These are phyloP conservation scores for Elgaria multicarinata DNA, from an alignment of 2,113 vertebrate species.

Conservation along the genomic window DNA sequence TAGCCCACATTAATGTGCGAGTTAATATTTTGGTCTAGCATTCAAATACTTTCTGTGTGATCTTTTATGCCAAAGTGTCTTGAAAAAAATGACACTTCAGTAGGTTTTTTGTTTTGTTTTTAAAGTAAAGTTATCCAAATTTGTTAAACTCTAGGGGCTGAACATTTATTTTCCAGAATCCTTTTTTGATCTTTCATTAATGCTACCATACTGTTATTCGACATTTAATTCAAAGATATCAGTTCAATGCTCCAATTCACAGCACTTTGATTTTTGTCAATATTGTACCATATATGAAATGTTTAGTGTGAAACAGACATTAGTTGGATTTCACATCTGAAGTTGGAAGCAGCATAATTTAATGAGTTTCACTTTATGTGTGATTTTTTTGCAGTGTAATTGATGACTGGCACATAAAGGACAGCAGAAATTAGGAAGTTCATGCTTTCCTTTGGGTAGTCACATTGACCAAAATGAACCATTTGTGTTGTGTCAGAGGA, in stretches of 20 bases:
- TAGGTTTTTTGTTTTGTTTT: fast-evolving
- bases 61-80: conserved; percentile 8
- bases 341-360: background rate
- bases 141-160: background rate
- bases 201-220: background rate
- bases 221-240: background rate
- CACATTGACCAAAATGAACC: background rate
- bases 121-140: background rate
- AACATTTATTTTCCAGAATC: background rate
- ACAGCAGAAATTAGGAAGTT: background rate
- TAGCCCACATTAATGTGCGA: conserved; percentile 60
- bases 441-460: background rate
- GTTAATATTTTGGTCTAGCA: conserved; percentile 41
- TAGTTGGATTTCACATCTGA: background rate
- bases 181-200: background rate
- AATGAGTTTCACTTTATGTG: background rate
- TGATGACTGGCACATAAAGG: background rate
- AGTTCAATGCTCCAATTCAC: background rate
- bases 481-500: background rate
- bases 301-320: background rate
- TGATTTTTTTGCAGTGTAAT: background rate
- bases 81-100: conserved; percentile 10
- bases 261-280: background rate
- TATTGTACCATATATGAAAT: background rate
- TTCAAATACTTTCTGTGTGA: conserved; percentile 27